These are phyloP conservation scores for Amiota communis DNA, from an alignment of 2,888 invertebrate species.

Conservation along the genomic window DNA sequence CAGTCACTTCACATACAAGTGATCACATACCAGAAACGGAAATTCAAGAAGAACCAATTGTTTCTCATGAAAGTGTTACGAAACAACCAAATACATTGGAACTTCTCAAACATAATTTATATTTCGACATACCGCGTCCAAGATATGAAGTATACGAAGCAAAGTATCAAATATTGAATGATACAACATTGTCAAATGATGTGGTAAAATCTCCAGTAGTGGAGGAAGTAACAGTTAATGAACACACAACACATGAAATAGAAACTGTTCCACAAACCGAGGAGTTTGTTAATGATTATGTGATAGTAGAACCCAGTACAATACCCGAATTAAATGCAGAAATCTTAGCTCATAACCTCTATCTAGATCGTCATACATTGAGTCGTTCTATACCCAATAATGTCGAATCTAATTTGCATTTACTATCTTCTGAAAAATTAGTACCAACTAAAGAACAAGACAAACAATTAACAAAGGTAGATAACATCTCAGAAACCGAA, in stretches of 20 bases:
- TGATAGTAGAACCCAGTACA: conserved; percentile 61
- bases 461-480: not conserved
- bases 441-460: conserved; percentile 5
- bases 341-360: conserved; percentile 54
- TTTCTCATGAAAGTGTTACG: conserved; percentile 26
- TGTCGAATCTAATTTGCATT: conserved; percentile 77
- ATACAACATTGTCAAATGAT: conserved; percentile 3
- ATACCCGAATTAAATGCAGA: conserved; percentile 54
- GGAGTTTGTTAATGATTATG: conserved; percentile 54
- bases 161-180: conserved; percentile 44
- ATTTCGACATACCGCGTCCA: conserved; percentile 44
- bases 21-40: conserved; percentile 31
- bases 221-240: conserved; percentile 7
- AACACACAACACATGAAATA: not conserved
- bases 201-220: not conserved
- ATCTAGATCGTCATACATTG: conserved; percentile 51
- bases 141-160: conserved; percentile 43
- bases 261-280: conserved; percentile 31
- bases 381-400: conserved; percentile 71
- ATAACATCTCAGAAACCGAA: not conserved
- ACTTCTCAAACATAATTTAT: conserved; percentile 40
- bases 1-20: conserved; percentile 51
- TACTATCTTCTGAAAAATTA: conserved; percentile 31
- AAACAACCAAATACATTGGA: conserved; percentile 35
- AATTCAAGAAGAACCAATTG: conserved; percentile 22